These are phyloP conservation scores for Philaenus spumarius DNA, from an alignment of 1,140 invertebrate species.

Conservation along the genomic window DNA sequence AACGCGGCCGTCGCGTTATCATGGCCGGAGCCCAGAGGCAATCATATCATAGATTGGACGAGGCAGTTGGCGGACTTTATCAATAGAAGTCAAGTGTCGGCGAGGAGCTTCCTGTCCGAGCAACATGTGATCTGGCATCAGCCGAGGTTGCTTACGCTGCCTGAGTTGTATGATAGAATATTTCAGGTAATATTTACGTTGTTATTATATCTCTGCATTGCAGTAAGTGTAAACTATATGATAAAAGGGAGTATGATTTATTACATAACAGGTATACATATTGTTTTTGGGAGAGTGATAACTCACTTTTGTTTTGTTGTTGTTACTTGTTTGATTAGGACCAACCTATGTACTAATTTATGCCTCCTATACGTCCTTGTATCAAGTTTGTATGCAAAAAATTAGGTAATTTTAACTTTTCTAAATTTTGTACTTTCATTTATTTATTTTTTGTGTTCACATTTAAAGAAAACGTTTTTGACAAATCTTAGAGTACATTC, in stretches of 20 bases:
- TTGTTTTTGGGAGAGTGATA: neutral
- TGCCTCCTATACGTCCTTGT: no score
- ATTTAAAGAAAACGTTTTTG: no score
- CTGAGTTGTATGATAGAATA: constrained; percentile 84
- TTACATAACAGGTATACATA: neutral
- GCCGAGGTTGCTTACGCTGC: constrained; percentile 75
- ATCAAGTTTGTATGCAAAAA: no score
- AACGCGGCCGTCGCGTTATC: constrained; percentile 56
- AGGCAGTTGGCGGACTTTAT: constrained; percentile 52
- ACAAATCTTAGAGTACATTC: no score
- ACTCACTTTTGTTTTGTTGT: neutral
- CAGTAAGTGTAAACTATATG: constrained; percentile 16
- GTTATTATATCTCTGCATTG: no score
- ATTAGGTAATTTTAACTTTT: no score
- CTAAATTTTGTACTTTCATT: no score
- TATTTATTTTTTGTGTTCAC: no score
- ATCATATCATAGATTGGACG: constrained; percentile 47
- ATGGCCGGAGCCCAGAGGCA: constrained; percentile 42
- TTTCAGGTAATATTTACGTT: constrained; percentile 61
- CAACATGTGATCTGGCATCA: constrained; percentile 67
- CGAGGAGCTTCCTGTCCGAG: constrained; percentile 55
- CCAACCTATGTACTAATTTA: no score
- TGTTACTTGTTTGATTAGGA: no score
- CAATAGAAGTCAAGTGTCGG: constrained; percentile 45
- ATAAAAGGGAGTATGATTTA: neutral